Conservation (phyloP, 2,113 vertebrate genomes). For the Sander vitreus region DNA sequence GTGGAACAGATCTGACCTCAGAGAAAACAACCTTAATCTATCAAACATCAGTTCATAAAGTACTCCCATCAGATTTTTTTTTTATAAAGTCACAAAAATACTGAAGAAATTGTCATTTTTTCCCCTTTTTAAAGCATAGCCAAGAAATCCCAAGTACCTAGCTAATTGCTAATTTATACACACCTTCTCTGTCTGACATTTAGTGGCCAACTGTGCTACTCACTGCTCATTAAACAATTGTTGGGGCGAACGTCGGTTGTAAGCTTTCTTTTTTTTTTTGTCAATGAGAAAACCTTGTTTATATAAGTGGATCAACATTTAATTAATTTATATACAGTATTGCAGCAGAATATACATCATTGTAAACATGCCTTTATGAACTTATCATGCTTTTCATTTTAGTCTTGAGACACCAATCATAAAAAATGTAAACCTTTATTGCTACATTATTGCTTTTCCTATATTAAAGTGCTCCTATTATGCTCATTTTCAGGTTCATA, state of each 20-base stretch:
- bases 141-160: constrained; percentile 59
- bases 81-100: constrained; percentile 47
- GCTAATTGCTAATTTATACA: constrained; percentile 51
- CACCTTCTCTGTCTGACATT: not conserved
- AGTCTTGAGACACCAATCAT: no score
- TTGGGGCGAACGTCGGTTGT: not conserved
- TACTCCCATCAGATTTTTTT: constrained; percentile 17
- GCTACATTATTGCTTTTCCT: not conserved
- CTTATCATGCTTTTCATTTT: not conserved
- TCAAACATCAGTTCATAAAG: constrained; percentile 58
- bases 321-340: not conserved
- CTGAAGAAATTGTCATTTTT: constrained; percentile 27
- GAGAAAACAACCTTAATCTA: constrained; percentile 60
- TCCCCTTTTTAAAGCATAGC: constrained; percentile 45
- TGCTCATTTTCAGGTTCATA: no score
- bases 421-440: not conserved
- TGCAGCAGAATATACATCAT: not conserved
- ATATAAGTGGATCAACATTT: not conserved
- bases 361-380: not conserved
- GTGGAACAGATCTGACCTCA: constrained; percentile 71
- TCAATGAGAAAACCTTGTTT: not conserved
- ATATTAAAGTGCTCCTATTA: no score
- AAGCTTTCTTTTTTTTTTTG: not conserved
- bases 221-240: constrained; percentile 1
- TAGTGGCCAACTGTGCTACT: constrained; percentile 8